Percentiles rank a stretch among this genome's conserved stretches.
Conservation (phyloP, 2,797 vertebrate species). For the Urophycis tenuis region DNA sequence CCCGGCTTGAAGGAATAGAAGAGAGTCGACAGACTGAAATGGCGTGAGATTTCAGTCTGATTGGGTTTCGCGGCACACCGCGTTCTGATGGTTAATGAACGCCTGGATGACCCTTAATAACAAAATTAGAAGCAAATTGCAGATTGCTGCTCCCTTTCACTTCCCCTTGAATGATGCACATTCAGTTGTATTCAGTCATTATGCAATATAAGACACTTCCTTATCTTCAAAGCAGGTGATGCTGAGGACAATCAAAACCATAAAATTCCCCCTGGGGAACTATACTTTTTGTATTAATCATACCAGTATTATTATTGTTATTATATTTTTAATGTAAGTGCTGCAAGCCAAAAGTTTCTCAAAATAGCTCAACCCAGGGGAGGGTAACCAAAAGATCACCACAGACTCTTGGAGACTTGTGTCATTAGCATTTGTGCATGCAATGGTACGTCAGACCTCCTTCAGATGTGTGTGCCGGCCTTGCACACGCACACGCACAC, state of each 20-base stretch:
- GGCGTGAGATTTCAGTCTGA: not conserved
- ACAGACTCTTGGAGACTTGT: constrained; percentile 13
- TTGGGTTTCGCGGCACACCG: not conserved
- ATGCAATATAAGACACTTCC: not conserved
- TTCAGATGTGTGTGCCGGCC: constrained; percentile 59
- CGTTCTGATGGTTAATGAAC: not conserved
- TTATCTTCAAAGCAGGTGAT: not conserved
- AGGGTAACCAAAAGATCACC: constrained; percentile 29
- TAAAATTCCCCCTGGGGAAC: too few species aligned
- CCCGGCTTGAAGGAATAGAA: not conserved
- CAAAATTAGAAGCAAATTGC: not conserved
- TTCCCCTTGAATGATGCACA: not conserved
- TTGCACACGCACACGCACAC: constrained; percentile 17
- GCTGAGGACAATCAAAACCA: not conserved
- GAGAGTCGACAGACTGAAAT: not conserved
- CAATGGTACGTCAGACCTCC: constrained; percentile 59
- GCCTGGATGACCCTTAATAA: not conserved
- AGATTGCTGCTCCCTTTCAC: too few species aligned
- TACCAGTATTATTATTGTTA: not conserved
- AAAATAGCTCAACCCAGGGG: not conserved
- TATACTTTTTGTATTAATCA: not conserved
- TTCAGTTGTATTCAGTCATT: not conserved
- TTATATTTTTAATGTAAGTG: not conserved
- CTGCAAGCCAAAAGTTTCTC: not conserved
- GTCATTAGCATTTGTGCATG: constrained; percentile 34